Percentiles rank a stretch among this genome's conserved stretches.
These are phyloP conservation scores for Limulus polyphemus DNA, from an alignment of 2,888 invertebrate species.

Conservation along the genomic window DNA sequence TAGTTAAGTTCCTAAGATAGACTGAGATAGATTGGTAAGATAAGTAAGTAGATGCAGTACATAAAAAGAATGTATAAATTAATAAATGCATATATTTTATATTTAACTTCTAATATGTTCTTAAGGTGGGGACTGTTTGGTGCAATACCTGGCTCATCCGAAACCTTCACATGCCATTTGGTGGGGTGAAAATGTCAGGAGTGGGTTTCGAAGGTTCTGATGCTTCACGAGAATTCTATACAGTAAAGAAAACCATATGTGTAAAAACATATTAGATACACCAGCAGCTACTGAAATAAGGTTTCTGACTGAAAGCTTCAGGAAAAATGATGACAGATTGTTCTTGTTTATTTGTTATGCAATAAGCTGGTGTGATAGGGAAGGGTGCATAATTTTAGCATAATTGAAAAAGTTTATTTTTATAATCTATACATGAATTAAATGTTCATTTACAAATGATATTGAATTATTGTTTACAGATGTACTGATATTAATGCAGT, in stretches of 20 bases:
- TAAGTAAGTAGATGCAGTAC: neutral
- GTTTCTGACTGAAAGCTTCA: neutral
- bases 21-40: slow-evolving; percentile 1
- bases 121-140: slow-evolving; percentile 45
- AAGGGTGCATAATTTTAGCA: no score
- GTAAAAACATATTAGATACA: slow-evolving; percentile 29
- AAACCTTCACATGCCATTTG: slow-evolving; percentile 46
- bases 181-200: slow-evolving; percentile 44
- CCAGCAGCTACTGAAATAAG: neutral
- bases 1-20: neutral
- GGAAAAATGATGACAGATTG: no score
- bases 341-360: no score
- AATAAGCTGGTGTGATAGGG: no score
- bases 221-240: slow-evolving; percentile 44
- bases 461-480: no score
- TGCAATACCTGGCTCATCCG: slow-evolving; percentile 45
- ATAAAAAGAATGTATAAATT: neutral
- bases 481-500: no score
- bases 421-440: no score
- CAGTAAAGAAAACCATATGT: slow-evolving; percentile 43
- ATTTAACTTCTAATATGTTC: neutral
- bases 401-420: no score
- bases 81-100: neutral
- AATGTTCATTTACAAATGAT: no score
- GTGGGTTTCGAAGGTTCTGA: slow-evolving; percentile 42